These are phyloP conservation scores for Paradoxurus hermaphroditus DNA, from an alignment of 2,113 vertebrate genomes.

Conservation along the genomic window DNA sequence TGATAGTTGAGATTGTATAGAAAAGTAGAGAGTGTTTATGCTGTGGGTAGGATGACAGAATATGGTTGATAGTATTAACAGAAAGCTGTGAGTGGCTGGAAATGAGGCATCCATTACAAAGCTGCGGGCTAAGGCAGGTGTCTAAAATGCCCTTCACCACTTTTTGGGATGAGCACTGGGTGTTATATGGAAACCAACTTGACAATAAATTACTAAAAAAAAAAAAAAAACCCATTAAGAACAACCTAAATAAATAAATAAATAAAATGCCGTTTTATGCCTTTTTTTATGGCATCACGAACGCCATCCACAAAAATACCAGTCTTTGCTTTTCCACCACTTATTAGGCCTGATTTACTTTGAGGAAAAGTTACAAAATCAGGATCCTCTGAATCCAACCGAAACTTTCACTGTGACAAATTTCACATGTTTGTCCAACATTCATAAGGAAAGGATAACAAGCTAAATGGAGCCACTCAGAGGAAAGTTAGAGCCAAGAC, in stretches of 20 bases:
- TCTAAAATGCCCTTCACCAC: background rate
- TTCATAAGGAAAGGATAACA: background rate
- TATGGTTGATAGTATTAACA: background rate
- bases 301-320: background rate
- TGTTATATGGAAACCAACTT: too few relatives aligned
- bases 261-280: too few relatives aligned
- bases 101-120: background rate
- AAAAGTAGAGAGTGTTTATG: background rate
- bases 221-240: too few relatives aligned
- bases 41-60: background rate
- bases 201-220: too few relatives aligned
- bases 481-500: background rate
- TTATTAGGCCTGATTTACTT: background rate
- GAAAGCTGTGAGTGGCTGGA: background rate
- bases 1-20: too few relatives aligned
- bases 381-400: background rate
- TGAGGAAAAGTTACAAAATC: background rate
- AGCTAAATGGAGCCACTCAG: background rate
- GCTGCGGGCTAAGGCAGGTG: background rate
- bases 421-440: background rate
- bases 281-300: background rate
- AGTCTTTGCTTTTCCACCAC: background rate
- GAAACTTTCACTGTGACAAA: background rate
- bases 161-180: too few relatives aligned
- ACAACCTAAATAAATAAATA: too few relatives aligned